These are phyloP conservation scores for Aleadryas rufinucha DNA, from an alignment of 2,113 vertebrate genomes.

Conservation along the genomic window DNA sequence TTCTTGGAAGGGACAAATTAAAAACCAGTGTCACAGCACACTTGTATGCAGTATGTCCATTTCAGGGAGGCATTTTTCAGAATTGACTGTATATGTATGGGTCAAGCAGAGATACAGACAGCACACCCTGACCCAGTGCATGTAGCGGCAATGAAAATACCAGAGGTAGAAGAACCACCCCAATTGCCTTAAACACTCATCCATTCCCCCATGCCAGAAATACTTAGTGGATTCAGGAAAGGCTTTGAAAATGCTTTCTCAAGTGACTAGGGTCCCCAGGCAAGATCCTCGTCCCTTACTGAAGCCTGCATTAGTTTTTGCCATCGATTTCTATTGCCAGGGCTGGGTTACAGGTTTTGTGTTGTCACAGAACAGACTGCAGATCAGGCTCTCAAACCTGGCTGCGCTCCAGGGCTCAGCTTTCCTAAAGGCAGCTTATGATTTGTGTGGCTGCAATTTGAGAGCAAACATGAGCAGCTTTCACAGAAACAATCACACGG, in stretches of 20 bases:
- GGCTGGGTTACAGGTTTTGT: background rate
- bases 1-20: constrained; percentile 12
- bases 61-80: background rate
- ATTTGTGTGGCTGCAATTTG: background rate
- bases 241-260: background rate
- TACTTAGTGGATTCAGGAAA: background rate
- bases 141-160: background rate
- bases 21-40: background rate
- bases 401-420: background rate
- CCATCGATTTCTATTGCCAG: background rate
- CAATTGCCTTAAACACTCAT: background rate
- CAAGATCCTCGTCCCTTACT: background rate
- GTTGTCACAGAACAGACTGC: background rate
- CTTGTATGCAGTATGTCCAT: background rate
- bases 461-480: background rate
- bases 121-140: background rate
- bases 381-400: background rate
- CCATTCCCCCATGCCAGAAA: background rate
- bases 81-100: background rate
- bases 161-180: background rate
- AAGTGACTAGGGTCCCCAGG: background rate
- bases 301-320: background rate
- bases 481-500: background rate
- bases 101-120: background rate
- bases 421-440: background rate